These are phyloP conservation scores for Mastomys coucha DNA, from an alignment of 2,113 vertebrate species.

Conservation along the genomic window DNA sequence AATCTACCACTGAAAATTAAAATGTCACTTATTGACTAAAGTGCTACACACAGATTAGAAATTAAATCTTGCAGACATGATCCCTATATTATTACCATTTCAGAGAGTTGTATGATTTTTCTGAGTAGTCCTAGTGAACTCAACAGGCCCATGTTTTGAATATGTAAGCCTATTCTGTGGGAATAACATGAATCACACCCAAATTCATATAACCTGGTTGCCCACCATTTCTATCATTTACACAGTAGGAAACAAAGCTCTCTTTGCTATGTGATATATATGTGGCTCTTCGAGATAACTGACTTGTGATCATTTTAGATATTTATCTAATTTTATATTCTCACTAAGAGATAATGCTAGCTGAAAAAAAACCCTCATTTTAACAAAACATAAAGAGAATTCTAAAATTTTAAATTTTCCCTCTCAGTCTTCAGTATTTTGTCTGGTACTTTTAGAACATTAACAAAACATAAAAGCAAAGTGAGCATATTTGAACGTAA, in stretches of 20 bases:
- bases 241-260: not conserved
- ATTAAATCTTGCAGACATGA: not conserved
- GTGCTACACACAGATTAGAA: conserved; percentile 6
- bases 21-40: not conserved
- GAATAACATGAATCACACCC: not conserved
- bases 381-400: not conserved
- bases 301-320: not conserved
- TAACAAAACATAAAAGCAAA: too few relatives aligned
- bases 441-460: too few relatives aligned
- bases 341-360: not conserved
- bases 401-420: not conserved
- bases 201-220: not conserved
- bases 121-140: not conserved
- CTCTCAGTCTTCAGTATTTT: not conserved
- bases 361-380: conserved; percentile 12
- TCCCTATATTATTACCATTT: not conserved
- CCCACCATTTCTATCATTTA: not conserved
- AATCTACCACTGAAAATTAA: conserved; percentile 26
- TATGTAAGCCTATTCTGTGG: not conserved
- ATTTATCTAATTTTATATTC: not conserved
- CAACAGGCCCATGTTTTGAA: not conserved
- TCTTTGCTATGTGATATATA: not conserved
- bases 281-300: conserved; percentile 6
- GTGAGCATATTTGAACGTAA: too few relatives aligned
- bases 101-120: not conserved